Conservation (phyloP, 1,140 invertebrate genomes). For the Olivierus martensii region DNA sequence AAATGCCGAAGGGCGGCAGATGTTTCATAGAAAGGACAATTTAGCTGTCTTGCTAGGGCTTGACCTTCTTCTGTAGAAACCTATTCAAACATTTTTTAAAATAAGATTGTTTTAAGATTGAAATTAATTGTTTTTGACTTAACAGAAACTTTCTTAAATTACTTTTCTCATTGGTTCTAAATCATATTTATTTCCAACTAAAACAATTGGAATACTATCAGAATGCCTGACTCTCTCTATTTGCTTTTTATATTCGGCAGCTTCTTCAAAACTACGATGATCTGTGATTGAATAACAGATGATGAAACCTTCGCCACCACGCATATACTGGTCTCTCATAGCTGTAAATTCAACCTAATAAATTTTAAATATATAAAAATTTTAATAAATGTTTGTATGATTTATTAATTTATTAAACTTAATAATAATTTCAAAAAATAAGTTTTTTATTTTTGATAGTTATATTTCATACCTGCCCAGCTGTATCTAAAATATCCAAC, state of each 20-base stretch:
- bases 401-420: too few species aligned
- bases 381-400: too few species aligned
- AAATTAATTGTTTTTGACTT: too few species aligned
- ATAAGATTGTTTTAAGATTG: too few species aligned
- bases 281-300: constrained; percentile 92
- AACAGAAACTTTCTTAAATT: too few species aligned
- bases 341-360: constrained; percentile 94
- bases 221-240: constrained; percentile 96
- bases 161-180: constrained; percentile 80
- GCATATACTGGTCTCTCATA: constrained; percentile 99
- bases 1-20: constrained; percentile 23
- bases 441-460: too few species aligned
- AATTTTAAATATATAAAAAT: too few species aligned
- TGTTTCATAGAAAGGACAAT: constrained; percentile 27
- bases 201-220: constrained; percentile 82
- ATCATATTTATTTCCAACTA: constrained; percentile 93
- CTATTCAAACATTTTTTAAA: too few species aligned
- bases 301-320: constrained; percentile 98
- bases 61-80: constrained; percentile 24
- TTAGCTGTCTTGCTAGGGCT: constrained; percentile 20
- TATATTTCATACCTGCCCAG: constrained; percentile 46
- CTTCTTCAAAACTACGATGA: constrained; percentile 90
- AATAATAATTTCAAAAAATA: too few species aligned
- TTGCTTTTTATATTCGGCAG: constrained; percentile 96
- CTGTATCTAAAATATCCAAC: constrained; percentile 98